Evolutionary conservation across 2,797 vertebrate genomes (phyloP).

Genomic region (Chiloscyllium punctatum): DNA sequence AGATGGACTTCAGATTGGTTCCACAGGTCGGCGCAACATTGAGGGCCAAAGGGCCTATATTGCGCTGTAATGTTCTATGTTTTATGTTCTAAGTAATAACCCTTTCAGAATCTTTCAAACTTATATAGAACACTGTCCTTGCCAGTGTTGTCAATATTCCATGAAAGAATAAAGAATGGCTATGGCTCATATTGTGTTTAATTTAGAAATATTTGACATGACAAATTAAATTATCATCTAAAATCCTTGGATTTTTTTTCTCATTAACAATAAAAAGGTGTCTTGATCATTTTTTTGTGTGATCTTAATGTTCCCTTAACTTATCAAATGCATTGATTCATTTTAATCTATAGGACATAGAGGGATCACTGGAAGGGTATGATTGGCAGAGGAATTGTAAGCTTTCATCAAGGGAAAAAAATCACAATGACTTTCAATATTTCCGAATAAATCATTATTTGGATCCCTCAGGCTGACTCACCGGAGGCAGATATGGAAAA

Average conservation of each 20-base stretch:
- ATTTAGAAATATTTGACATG: background rate
- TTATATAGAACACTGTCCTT: too few species aligned
- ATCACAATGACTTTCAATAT: background rate
- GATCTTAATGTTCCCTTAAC: background rate
- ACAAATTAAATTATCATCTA: background rate
- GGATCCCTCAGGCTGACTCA: background rate
- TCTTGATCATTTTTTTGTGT: background rate
- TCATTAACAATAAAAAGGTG: background rate
- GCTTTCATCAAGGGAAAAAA: background rate
- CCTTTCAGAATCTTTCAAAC: too few species aligned
- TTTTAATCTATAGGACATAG: background rate
- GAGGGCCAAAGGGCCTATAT: too few species aligned
- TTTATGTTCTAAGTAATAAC: too few species aligned
- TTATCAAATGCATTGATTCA: background rate
- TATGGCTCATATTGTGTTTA: background rate
- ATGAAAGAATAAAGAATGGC: too few species aligned
- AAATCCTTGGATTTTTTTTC: background rate
- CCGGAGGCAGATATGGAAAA: background rate
- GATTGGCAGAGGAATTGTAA: background rate
- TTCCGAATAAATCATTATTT: slow-evolving; percentile 16
- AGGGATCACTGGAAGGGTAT: background rate
- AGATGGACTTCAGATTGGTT: too few species aligned
- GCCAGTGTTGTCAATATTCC: too few species aligned
- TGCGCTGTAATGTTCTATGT: too few species aligned
- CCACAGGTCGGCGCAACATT: too few species aligned